Evolutionary conservation across 2,888 invertebrate genomes (phyloP).

Genomic region (Acleris emargana): DNA sequence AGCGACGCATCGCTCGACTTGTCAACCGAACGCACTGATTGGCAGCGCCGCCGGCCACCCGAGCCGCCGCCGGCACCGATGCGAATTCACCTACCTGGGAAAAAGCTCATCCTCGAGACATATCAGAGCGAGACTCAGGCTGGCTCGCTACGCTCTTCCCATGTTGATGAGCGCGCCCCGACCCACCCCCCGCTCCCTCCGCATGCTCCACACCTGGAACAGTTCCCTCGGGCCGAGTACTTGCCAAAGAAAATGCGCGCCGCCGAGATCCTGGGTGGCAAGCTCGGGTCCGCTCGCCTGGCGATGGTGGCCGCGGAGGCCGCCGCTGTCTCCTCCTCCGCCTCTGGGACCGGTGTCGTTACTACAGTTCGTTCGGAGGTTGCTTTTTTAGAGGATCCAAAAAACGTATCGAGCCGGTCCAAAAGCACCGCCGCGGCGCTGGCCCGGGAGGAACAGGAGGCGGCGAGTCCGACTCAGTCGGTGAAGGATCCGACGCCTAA

Average conservation of each 20-base stretch:
- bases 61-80: slow-evolving; percentile 58
- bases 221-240: slow-evolving; percentile 69
- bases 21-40: slow-evolving; percentile 69
- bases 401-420: slow-evolving; percentile 83
- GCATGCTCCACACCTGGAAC: slow-evolving; percentile 47
- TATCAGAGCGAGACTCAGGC: slow-evolving; percentile 75
- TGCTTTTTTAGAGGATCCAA: slow-evolving; percentile 83
- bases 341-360: slow-evolving; percentile 47
- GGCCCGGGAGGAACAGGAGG: slow-evolving; percentile 81
- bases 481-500: slow-evolving; percentile 79
- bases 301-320: slow-evolving; percentile 49
- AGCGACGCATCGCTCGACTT: slow-evolving; percentile 76
- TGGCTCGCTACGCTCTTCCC: slow-evolving; percentile 55
- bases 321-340: slow-evolving; percentile 47
- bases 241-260: slow-evolving; percentile 81
- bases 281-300: slow-evolving; percentile 62
- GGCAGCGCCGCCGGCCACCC: slow-evolving; percentile 71
- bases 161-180: slow-evolving; percentile 45
- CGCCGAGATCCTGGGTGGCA: slow-evolving; percentile 77
- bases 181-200: slow-evolving; percentile 35
- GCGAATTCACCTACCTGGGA: slow-evolving; percentile 74
- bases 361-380: slow-evolving; percentile 61
- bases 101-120: slow-evolving; percentile 77
- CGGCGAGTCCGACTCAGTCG: slow-evolving; percentile 80
- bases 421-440: slow-evolving; percentile 83